Conservation (phyloP, 1,140 invertebrate species). For the Drosophila guanche region DNA sequence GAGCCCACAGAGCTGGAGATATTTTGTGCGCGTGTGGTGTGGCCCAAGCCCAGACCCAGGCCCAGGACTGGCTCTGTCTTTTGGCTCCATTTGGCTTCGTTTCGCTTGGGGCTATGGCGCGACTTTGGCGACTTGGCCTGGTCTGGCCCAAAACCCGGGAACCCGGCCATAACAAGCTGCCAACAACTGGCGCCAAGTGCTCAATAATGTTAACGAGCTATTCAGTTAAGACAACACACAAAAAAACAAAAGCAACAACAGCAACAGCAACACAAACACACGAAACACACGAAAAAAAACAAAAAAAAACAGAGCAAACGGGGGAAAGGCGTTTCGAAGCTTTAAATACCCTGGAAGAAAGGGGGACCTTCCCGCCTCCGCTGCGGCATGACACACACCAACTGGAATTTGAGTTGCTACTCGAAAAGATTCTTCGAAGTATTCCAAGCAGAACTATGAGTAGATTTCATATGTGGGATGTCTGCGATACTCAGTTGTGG, state of each 20-base stretch:
- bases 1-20: background rate
- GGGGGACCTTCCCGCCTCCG: too few species aligned
- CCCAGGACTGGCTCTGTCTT: conserved; percentile 48
- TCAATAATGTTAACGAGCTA: conserved; percentile 83
- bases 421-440: too few species aligned
- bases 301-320: conserved; percentile 11
- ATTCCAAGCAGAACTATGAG: too few species aligned
- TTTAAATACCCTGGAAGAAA: too few species aligned
- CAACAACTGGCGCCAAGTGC: conserved; percentile 83
- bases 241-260: conserved; percentile 22
- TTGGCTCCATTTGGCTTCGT: conserved; percentile 52
- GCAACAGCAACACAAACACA: conserved; percentile 16
- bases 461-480: too few species aligned
- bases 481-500: too few species aligned
- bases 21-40: conserved; percentile 63
- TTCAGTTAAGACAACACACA: conserved; percentile 79
- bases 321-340: too few species aligned
- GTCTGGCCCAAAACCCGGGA: conserved; percentile 17
- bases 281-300: conserved; percentile 3
- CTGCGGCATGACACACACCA: too few species aligned
- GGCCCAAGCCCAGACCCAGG: conserved; percentile 12
- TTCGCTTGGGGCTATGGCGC: conserved; percentile 72
- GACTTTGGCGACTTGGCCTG: conserved; percentile 47
- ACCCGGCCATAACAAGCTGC: conserved; percentile 78
- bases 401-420: too few species aligned